Conservation (phyloP, 2,113 vertebrate genomes). For the Protomyctophum bolini region DNA sequence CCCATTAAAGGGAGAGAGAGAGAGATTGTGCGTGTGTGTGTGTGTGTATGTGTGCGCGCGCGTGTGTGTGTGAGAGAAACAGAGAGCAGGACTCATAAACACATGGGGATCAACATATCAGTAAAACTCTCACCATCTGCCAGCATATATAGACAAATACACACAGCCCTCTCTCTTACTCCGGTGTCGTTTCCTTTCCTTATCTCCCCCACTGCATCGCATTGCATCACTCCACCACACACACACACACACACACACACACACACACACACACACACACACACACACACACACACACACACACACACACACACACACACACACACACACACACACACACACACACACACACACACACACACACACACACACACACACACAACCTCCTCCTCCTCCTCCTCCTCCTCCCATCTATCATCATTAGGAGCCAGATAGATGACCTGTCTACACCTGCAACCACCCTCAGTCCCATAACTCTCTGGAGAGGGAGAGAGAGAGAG, state of each 20-base stretch:
- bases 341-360: conserved; percentile 43
- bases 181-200: conserved; percentile 49
- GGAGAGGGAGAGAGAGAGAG: neutral
- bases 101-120: conserved; percentile 58
- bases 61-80: neutral
- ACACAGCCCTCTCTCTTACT: conserved; percentile 43
- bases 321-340: too few relatives aligned
- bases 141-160: conserved; percentile 51
- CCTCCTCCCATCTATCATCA: conserved; percentile 70
- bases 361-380: neutral
- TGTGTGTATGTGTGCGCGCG: conserved; percentile 16
- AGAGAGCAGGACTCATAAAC: conserved; percentile 57
- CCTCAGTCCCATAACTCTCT: conserved; percentile 39
- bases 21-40: conserved; percentile 14
- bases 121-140: conserved; percentile 62
- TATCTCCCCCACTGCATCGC: conserved; percentile 54
- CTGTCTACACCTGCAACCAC: conserved; percentile 64
- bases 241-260: neutral
- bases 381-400: conserved; percentile 25
- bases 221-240: conserved; percentile 46
- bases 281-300: too few relatives aligned
- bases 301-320: too few relatives aligned
- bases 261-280: too few relatives aligned
- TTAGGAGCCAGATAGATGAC: conserved; percentile 70
- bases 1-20: neutral